Evolutionary conservation across 2,888 invertebrate species (phyloP).

Genomic region (Cerastis rubricosa): DNA sequence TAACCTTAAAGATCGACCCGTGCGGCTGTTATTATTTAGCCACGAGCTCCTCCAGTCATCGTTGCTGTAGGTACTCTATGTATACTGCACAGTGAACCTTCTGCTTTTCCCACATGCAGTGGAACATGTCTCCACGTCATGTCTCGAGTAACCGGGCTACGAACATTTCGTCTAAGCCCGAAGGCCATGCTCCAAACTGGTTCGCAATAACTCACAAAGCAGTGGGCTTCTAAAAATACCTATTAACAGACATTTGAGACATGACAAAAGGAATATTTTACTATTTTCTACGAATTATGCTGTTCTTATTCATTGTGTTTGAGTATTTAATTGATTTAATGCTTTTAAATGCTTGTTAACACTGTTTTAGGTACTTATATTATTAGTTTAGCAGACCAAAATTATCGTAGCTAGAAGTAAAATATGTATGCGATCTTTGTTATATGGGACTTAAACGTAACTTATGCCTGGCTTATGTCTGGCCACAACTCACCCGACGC

Average conservation of each 20-base stretch:
- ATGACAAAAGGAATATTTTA: constrained; percentile 39
- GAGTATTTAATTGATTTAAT: constrained; percentile 46
- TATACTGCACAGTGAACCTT: constrained; percentile 26
- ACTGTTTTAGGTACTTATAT: constrained; percentile 6
- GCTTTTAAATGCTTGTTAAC: constrained; percentile 37
- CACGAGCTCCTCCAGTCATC: too few species aligned
- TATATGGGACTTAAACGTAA: too few species aligned
- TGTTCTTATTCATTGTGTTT: constrained; percentile 34
- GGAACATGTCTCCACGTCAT: constrained; percentile 31
- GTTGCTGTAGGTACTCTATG: too few species aligned
- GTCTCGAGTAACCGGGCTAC: constrained; percentile 50
- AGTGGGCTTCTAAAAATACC: constrained; percentile 55
- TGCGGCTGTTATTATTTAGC: too few species aligned
- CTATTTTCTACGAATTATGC: constrained; percentile 40
- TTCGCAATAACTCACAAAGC: constrained; percentile 60
- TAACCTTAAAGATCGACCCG: too few species aligned
- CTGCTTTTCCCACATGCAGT: background rate
- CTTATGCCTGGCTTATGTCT: too few species aligned
- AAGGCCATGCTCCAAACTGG: constrained; percentile 58
- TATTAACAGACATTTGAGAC: constrained; percentile 57
- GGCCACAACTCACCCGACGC: too few species aligned
- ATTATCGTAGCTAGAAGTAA: background rate
- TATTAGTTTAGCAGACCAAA: background rate
- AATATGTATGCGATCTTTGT: background rate
- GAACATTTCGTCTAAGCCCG: constrained; percentile 58